Evolutionary conservation across 2,888 invertebrate species (phyloP), one percentile per base, ranked within the genome.

Genomic region (Apoda limacodes): DNA sequence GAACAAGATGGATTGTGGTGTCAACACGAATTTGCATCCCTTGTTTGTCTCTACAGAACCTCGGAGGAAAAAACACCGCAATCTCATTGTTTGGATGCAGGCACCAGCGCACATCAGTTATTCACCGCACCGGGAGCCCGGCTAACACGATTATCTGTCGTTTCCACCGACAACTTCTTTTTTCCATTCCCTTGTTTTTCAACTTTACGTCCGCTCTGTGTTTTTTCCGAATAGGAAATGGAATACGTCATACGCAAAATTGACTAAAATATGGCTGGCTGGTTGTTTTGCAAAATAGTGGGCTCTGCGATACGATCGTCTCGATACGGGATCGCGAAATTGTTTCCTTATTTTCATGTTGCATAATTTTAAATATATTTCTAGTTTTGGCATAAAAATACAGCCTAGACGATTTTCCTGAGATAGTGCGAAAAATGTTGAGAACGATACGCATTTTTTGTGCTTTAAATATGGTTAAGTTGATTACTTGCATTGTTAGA

Each of bases 1-100:
- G 72, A 74, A 76, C 75, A 74, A 80, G 78, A 78, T 66, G 74
- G 78, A 80, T 80, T 68, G 80, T 59, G 65, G 74, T 72, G 78
- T 78, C 80, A 78, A 80, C 80, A 78, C 68, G 68, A 76, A 80
- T 80, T 78, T 80, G 80, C 80, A 80, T 80, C 72, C 70, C 67
- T 74, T 80, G 78, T 80, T 78, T 78, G 72, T 80, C 74, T 74
- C 74, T 57, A 50, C 53, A 56, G 59, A 63, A 64, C 63, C 60
- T 61, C 60, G 60, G 62, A 53, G 64, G 71, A 69, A 75, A 72
- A 75, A 76, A 76, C 72, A 74, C 60, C 70, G 69, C 78, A 74
- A 78, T 80, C 76, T 71, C 75, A 71, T 74, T 70, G 68, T 57
- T 64, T 62, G 59, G 66, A 67, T 71, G 74, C 74, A 70, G 60